Conservation (phyloP, 2,797 vertebrate genomes). For the Myiotriccus ornatus region DNA sequence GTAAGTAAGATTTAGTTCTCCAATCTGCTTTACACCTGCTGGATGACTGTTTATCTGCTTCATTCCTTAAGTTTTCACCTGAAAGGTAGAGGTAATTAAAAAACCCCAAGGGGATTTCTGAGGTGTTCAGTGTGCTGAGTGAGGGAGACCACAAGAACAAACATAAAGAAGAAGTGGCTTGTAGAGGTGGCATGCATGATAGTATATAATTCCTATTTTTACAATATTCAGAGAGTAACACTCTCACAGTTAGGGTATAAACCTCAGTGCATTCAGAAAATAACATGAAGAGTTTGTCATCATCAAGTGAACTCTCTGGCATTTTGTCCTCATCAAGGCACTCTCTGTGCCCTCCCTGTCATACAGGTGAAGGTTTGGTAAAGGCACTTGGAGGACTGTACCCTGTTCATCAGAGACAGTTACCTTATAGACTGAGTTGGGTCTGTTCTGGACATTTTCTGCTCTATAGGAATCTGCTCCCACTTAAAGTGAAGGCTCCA, state of each 20-base stretch:
- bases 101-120: background rate
- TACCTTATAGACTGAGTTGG: slow-evolving; percentile 94
- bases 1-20: background rate
- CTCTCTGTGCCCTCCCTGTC: background rate
- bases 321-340: background rate
- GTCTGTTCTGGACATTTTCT: slow-evolving; percentile 94
- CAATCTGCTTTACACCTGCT: background rate
- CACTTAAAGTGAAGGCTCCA: slow-evolving; percentile 99
- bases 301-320: background rate
- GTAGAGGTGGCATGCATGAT: background rate
- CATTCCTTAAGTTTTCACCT: background rate
- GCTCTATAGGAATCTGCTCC: slow-evolving; percentile 98
- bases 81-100: background rate
- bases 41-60: background rate
- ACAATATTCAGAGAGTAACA: background rate
- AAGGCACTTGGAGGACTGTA: background rate
- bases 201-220: background rate
- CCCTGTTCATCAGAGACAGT: background rate
- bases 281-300: background rate
- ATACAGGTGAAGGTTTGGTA: background rate
- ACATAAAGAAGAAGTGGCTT: background rate
- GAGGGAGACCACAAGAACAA: background rate
- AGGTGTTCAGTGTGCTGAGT: background rate
- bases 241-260: background rate
- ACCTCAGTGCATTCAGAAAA: background rate